Evolutionary conservation across 2,888 invertebrate genomes (phyloP), one percentile per base, ranked within the genome.

Genomic region (Drosophila buzzatii): DNA sequence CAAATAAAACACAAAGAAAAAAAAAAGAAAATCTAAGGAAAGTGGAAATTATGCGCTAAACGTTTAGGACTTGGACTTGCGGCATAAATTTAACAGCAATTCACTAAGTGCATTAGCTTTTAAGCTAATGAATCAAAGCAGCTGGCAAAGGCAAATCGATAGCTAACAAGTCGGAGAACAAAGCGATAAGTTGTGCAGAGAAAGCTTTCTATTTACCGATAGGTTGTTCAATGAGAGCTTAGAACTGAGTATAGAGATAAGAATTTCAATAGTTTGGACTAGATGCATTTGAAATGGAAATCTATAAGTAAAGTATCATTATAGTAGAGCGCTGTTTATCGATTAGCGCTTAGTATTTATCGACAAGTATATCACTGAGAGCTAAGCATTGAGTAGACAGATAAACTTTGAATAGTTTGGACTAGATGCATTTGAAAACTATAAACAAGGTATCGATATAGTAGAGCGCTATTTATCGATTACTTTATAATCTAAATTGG

Each of bases 1-100:
- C 31, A 27, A 27, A 27, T 27, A 27, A 27, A 27, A 27, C 7
- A 23, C 2, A 23, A 23, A 23, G 2, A 23, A 27, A 42, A 49
- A 18, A 2, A 33, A 57, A 33, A 33, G 27, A 37, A 47, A 37
- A 58, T 27, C 27, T 14, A 23, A 41, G 20, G 20, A 69, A 66
- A 59, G 51, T 31, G 44, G 18, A 56, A 57, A 67, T 31, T 44
- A 39, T 18, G n/a, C n/a, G 23, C 49, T 44, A 51, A 31, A 20
- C 33, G 52, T 14, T 37, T 35, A 59, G 44, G 44, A 23, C 39
- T 10, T n/a, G 31, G 16, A 59, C 39, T 49, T 41, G 31, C 2
- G 49, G 59, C 59, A 51, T 60, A 41, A 51, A 33, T 60, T 60
- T 16, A 10, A n/a, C 27, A 23, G n/a, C 45, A 47, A 58, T 18